These are phyloP conservation scores for Uropetala carovei DNA, from an alignment of 2,888 invertebrate genomes.

Conservation along the genomic window DNA sequence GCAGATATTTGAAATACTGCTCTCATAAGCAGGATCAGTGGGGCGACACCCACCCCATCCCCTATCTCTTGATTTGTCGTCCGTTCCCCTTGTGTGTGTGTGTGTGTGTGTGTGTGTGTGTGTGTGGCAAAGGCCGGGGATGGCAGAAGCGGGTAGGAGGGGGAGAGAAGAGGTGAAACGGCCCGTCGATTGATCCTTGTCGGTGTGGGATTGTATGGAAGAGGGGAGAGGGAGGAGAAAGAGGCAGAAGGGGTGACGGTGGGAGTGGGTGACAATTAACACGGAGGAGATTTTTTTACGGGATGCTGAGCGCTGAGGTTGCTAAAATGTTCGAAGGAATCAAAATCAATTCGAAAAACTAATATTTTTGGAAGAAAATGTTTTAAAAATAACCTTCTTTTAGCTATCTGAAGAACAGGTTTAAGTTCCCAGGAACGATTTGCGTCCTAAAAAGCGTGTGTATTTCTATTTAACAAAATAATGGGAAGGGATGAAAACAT, in stretches of 20 bases:
- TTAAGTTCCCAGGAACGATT: too few species aligned
- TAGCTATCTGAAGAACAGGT: too few species aligned
- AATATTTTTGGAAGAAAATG: too few species aligned
- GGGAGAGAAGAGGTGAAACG: not conserved
- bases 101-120: not conserved
- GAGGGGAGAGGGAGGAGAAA: not conserved
- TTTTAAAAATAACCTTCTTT: too few species aligned
- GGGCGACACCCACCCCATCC: not conserved
- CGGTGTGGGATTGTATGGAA: not conserved
- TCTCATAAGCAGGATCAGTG: slow-evolving; percentile 15
- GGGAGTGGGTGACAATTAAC: too few species aligned
- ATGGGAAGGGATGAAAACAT: too few species aligned
- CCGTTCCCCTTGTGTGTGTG: not conserved
- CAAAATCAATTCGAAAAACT: too few species aligned
- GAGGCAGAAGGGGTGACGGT: not conserved
- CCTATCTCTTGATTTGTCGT: slow-evolving; percentile 40
- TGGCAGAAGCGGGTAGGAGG: not conserved
- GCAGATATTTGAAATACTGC: slow-evolving; percentile 50
- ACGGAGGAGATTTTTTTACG: too few species aligned
- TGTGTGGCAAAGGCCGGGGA: not conserved
- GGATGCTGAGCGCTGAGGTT: too few species aligned
- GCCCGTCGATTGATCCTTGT: slow-evolving; percentile 12
- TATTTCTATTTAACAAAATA: too few species aligned
- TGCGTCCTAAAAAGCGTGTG: too few species aligned
- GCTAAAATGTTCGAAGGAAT: too few species aligned